Conservation (phyloP, 1,140 invertebrate genomes). For the Phocides pigmalion region DNA sequence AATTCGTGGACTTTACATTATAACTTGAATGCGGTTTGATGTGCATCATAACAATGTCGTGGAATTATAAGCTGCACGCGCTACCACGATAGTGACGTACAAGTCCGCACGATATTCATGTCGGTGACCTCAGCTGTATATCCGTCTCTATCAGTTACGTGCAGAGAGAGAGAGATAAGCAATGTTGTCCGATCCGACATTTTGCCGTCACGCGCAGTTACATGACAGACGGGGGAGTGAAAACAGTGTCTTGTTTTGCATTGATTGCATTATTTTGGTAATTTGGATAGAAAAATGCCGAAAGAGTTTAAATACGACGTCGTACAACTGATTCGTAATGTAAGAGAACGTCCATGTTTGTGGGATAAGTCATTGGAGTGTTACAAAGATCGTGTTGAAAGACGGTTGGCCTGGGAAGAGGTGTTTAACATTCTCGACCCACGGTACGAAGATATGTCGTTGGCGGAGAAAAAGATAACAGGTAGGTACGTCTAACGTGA, state of each 20-base stretch:
- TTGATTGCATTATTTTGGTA: conserved; percentile 24
- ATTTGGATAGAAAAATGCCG: conserved; percentile 44
- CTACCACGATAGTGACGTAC: conserved; percentile 35
- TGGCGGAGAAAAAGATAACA: conserved; percentile 56
- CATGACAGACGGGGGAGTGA: conserved; percentile 51
- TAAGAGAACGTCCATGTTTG: conserved; percentile 62
- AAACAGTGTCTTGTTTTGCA: conserved; percentile 45
- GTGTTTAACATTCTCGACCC: conserved; percentile 63
- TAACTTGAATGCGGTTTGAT: too few relatives aligned
- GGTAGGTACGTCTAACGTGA: conserved; percentile 40
- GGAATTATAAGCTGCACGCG: too few relatives aligned
- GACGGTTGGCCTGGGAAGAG: conserved; percentile 67
- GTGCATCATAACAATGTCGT: neutral
- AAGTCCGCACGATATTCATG: conserved; percentile 44
- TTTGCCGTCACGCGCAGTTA: conserved; percentile 56
- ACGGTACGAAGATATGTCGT: conserved; percentile 59
- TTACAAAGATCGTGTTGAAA: conserved; percentile 70
- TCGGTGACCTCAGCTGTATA: conserved; percentile 58
- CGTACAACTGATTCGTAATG: conserved; percentile 54
- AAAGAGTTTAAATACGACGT: conserved; percentile 73
- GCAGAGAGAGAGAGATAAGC: conserved; percentile 44
- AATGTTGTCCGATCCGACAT: conserved; percentile 59
- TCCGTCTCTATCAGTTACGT: conserved; percentile 39
- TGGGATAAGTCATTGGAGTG: conserved; percentile 71
- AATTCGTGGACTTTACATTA: too few relatives aligned